These are phyloP conservation scores for Mormyrus hasselquistii DNA, from an alignment of 2,797 vertebrate genomes.

Conservation along the genomic window DNA sequence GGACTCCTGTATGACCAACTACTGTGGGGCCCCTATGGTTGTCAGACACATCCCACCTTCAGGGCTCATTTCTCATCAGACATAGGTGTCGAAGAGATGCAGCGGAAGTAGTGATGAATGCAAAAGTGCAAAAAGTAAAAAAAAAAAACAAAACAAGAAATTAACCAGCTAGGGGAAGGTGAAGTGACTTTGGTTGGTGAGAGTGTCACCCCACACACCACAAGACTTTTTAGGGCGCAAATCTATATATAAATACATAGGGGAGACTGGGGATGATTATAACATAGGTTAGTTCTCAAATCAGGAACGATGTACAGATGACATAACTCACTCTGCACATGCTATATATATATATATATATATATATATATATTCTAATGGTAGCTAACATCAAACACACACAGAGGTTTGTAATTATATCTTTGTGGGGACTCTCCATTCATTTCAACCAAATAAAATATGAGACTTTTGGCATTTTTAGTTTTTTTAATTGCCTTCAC, in stretches of 20 bases:
- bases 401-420: too few species aligned
- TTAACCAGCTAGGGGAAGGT: neutral
- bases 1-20: neutral
- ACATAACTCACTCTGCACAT: neutral
- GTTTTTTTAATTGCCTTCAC: too few species aligned
- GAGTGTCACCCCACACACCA: neutral
- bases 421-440: too few species aligned
- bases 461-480: too few species aligned
- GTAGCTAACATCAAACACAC: too few species aligned
- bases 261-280: neutral
- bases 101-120: neutral
- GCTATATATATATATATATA: neutral
- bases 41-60: neutral
- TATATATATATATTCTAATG: too few species aligned
- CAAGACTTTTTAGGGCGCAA: neutral
- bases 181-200: neutral
- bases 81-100: neutral
- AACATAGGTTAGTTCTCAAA: neutral
- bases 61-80: neutral
- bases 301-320: neutral
- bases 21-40: neutral
- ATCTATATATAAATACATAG: neutral
- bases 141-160: neutral
- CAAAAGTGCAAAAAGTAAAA: neutral
- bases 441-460: too few species aligned